Evolutionary conservation across 2,113 vertebrate genomes (phyloP).

Genomic region (Pipra filicauda): DNA sequence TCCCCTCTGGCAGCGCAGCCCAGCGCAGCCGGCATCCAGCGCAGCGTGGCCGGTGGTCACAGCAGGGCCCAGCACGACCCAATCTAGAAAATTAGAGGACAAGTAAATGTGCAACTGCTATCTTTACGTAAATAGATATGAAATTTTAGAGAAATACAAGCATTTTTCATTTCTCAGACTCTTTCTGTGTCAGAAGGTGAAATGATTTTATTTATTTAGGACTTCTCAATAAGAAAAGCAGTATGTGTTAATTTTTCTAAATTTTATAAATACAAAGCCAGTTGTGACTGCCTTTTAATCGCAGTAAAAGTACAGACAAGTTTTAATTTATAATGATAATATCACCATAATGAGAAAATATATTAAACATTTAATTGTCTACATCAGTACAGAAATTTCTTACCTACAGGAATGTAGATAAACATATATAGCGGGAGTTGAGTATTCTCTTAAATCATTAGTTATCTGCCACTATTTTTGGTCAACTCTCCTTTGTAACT

Average conservation of each 20-base stretch:
- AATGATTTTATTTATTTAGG: not conserved
- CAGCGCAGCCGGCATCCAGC: too few species aligned
- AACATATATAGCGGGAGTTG: not conserved
- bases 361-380: not conserved
- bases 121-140: not conserved
- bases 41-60: too few species aligned
- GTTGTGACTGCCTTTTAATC: not conserved
- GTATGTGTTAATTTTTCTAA: not conserved
- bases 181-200: not conserved
- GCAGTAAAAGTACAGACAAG: not conserved
- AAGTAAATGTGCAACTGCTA: not conserved
- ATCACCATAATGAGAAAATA: not conserved
- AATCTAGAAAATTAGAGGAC: not conserved
- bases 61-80: too few species aligned
- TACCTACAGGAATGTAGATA: not conserved
- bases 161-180: not conserved
- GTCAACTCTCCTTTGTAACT: not conserved
- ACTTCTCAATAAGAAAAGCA: not conserved
- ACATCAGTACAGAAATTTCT: not conserved
- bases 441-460: not conserved
- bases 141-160: not conserved
- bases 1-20: too few species aligned
- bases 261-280: not conserved
- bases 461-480: not conserved
- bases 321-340: not conserved